Evolutionary conservation across 1,140 invertebrate genomes (phyloP), one percentile per base, ranked within the genome.

Genomic region (Probaryconus sp.): DNA sequence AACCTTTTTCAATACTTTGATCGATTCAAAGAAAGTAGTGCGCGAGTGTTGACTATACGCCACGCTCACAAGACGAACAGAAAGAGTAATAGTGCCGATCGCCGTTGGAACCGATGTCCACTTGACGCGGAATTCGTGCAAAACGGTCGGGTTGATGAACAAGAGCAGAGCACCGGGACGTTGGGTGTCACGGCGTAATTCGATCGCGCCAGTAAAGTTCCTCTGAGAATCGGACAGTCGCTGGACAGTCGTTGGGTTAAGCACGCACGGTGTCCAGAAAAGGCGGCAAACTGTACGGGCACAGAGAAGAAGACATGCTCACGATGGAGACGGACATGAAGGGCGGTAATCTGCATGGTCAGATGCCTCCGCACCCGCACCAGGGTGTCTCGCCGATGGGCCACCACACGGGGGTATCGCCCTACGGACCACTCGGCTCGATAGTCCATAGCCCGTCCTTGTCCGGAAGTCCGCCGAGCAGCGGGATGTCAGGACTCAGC

Each of bases 241-340:
- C 6, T 24, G 7, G 31, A 4, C 20, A 38, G 45, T 38, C 9
- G n/a, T 43, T 30, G 31, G 31, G 33, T 72, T 48, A 5, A 37
- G 43, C 43, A 61, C 60, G 38, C 56, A 60, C 30, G 10, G 7
- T 14, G 31, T 42, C 63, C 78, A 33, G 78, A 70, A 90, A 90
- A 79, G 58, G 65, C 83, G 87, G 85, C 91, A 92, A 92, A 82
- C 91, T 92, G 92, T 92, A 91, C 91, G 89, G 90, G 78, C 91
- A 89, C 83, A 87, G 90, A 88, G 90, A 91, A 86, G 91, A 92
- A 84, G 93, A 92, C 77, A 95, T 95, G 94, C 89, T 95, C 86
- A 95, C 94, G 88, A 94, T 95, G 94, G 94, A 95, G 90, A 90
- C 93, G 86, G 94, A 95, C 87, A 89, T 95, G 85, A 95, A 95